Evolutionary conservation across 2,797 vertebrate species (phyloP).

Genomic region (Neostethus bicornis): DNA sequence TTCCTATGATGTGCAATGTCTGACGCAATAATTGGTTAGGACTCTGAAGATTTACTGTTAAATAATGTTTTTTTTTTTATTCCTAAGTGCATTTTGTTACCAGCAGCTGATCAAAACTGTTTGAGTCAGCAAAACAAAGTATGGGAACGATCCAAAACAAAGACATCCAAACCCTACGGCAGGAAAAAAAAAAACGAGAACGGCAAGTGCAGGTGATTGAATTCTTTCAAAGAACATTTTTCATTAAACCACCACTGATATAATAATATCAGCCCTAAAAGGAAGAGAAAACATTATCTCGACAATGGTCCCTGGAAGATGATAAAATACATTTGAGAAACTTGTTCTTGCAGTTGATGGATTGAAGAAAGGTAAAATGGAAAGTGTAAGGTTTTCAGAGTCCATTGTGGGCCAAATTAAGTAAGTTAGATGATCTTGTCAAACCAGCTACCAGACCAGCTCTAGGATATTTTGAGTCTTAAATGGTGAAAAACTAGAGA

Average conservation of each 20-base stretch:
- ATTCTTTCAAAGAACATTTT: neutral
- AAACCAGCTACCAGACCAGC: neutral
- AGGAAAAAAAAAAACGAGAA: constrained; percentile 1
- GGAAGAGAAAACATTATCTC: neutral
- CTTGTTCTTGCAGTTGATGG: neutral
- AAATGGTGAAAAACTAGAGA: neutral
- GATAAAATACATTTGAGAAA: neutral
- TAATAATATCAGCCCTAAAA: neutral
- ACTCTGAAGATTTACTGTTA: constrained; percentile 52
- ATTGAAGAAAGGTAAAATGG: neutral
- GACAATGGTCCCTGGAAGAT: neutral
- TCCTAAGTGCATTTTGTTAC: constrained; percentile 42
- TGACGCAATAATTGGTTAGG: constrained; percentile 40
- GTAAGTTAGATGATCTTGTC: neutral
- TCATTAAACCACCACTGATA: neutral
- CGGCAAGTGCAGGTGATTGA: neutral
- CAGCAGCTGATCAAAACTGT: constrained; percentile 52
- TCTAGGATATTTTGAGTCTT: neutral
- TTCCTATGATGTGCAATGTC: constrained; percentile 24
- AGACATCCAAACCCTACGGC: constrained; percentile 9
- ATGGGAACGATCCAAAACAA: neutral
- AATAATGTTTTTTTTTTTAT: constrained; percentile 25
- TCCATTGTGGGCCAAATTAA: neutral
- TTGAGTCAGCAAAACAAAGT: constrained; percentile 59
- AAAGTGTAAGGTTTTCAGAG: neutral